Base-by-base conservation (phyloP, 2,797 vertebrate species). In the Cyclopterus lumpus region DNA sequence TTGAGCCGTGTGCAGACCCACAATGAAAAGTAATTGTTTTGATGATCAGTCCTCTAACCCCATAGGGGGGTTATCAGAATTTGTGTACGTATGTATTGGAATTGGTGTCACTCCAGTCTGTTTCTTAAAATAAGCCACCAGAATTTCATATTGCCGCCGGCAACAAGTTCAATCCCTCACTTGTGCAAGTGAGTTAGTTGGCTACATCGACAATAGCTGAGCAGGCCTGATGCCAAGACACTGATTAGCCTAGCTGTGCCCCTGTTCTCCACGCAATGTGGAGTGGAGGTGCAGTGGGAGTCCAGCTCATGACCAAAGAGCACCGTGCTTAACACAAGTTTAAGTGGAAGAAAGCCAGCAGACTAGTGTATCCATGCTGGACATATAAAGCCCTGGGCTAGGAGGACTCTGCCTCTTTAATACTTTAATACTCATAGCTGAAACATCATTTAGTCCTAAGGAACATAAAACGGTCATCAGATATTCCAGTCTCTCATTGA, bases 271-370 rank as follows among this genome's bases (percentile, higher is more conserved):
- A 86, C 86, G 88, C 88, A 81, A 67, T 72, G 75, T 26, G 59
- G 83, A 89, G 84, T 77, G 73, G 83, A 91, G 90, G 91, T 90
- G 89, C 82, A 82, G 78, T 82, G 92, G 90, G 91, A 91, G 85
- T 80, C 82, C 79, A 75, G 82, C 87, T 93, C 92, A 91, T 90
- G 91, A 91, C 90, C 88, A 91, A 89, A 91, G 89, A 91, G 86
- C 84, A 88, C 82, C 68, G 87, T 77, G 83, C 87, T 91, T 86
- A 93, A 91, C 91, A 91, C 88, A 91, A 92, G 89, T 93, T 90
- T 92, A 93, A 91, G 88, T 93, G 91, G 90, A 93, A 92, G 86
- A 89, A 91, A 92, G 93, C 88, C 89, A 92, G 86, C 83, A 92
- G 83, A 91, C 84, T 91, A 86, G 87, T 60, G 80, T 83, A 90